These are phyloP conservation scores for Melopsittacus undulatus DNA, from an alignment of 2,797 vertebrate genomes.

Conservation along the genomic window DNA sequence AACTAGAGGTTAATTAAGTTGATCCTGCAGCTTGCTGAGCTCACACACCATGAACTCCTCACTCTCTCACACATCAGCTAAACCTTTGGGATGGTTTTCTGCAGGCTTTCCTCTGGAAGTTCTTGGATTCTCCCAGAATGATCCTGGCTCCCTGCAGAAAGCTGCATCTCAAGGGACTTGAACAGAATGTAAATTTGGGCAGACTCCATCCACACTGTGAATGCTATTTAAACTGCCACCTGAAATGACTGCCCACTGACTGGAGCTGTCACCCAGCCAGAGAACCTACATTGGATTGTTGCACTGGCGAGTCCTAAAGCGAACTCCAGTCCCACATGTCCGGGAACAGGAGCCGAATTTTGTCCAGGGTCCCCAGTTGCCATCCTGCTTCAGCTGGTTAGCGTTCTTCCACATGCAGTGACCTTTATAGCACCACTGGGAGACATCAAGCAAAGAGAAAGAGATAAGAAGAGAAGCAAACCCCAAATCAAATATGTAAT, in stretches of 20 bases:
- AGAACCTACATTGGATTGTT: conserved; percentile 89
- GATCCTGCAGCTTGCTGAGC: background rate
- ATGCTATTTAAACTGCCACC: background rate
- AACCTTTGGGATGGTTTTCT: background rate
- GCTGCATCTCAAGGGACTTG: background rate
- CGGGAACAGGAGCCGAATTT: conserved; percentile 94
- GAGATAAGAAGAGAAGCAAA: background rate
- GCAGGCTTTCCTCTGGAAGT: background rate
- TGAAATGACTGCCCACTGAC: rapidly evolving
- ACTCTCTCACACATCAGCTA: background rate
- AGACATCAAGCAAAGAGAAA: background rate
- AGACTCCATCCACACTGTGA: background rate
- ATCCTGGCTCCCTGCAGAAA: background rate
- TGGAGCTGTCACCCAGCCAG: too few species aligned
- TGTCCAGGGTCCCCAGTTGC: conserved; percentile 91
- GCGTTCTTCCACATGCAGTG: conserved; percentile 99
- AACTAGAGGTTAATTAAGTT: background rate
- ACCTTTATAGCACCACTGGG: conserved; percentile 98
- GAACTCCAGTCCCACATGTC: conserved; percentile 92
- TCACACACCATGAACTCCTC: background rate
- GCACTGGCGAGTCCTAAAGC: conserved; percentile 93
- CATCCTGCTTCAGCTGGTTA: conserved; percentile 93
- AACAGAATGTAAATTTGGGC: background rate
- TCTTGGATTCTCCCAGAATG: background rate
- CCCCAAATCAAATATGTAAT: rapidly evolving